Percentiles rank a stretch among this genome's conserved stretches.
These are phyloP conservation scores for Melikaiella ostensackeni DNA, from an alignment of 2,888 invertebrate genomes.

Conservation along the genomic window DNA sequence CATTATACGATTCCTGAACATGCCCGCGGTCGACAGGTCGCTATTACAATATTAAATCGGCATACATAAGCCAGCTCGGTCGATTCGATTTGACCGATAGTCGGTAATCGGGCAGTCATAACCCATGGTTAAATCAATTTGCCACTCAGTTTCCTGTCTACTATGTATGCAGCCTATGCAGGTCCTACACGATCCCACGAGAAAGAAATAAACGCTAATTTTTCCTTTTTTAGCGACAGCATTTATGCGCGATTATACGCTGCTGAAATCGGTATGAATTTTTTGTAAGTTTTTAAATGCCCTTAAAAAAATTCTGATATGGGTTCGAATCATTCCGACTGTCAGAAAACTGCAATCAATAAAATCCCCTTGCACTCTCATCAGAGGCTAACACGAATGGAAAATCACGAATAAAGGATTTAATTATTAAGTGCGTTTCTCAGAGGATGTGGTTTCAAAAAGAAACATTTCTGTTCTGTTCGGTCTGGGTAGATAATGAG, in stretches of 20 bases:
- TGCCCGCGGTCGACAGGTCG: slow-evolving; percentile 64
- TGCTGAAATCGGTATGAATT: slow-evolving; percentile 9
- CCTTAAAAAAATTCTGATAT: slow-evolving; percentile 6
- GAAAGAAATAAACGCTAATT: slow-evolving; percentile 9
- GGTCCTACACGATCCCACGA: slow-evolving; percentile 7
- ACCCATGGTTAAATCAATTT: slow-evolving; percentile 47
- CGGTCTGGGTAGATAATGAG: background rate
- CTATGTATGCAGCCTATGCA: slow-evolving; percentile 22
- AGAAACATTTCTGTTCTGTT: background rate
- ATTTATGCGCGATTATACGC: slow-evolving; percentile 21
- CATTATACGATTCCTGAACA: slow-evolving; percentile 61
- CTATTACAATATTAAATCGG: slow-evolving; percentile 71
- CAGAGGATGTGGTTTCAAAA: background rate
- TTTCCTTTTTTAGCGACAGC: background rate
- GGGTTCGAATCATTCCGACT: slow-evolving; percentile 7
- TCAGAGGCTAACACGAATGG: background rate
- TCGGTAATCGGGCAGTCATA: slow-evolving; percentile 60
- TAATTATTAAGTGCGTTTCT: slow-evolving; percentile 2
- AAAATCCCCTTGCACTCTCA: background rate
- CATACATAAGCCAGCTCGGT: slow-evolving; percentile 15
- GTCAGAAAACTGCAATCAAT: slow-evolving; percentile 20
- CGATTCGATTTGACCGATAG: slow-evolving; percentile 63
- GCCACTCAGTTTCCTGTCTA: slow-evolving; percentile 37
- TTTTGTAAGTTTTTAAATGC: slow-evolving; percentile 19
- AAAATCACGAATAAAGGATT: slow-evolving; percentile 13